Evolutionary conservation across 2,113 vertebrate species (phyloP).

Genomic region (Noctilio leporinus): DNA sequence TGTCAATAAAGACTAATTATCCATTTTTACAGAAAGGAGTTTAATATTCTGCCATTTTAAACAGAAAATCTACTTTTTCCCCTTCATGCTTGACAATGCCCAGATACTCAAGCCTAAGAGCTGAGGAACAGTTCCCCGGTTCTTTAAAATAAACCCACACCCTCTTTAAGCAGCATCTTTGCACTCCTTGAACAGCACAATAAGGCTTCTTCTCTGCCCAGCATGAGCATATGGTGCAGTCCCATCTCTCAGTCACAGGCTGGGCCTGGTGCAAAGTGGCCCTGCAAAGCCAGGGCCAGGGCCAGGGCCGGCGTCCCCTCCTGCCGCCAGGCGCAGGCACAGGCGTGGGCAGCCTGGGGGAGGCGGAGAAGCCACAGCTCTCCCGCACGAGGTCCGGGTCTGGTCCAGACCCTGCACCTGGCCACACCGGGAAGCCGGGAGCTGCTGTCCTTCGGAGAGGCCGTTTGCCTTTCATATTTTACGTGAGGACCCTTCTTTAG

Average conservation of each 20-base stretch:
- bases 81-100: neutral
- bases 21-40: neutral
- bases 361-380: neutral
- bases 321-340: neutral
- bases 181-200: neutral
- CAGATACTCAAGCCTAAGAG: neutral
- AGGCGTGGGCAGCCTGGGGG: neutral
- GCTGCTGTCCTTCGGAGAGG: constrained; percentile 52
- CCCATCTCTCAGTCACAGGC: neutral
- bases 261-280: neutral
- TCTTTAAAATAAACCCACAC: neutral
- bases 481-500: constrained; percentile 33
- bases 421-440: constrained; percentile 30
- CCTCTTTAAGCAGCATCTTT: neutral
- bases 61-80: neutral
- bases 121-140: neutral
- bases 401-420: neutral
- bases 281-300: neutral
- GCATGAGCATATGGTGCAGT: neutral
- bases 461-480: constrained; percentile 55
- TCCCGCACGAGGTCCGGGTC: neutral
- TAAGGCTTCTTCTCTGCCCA: neutral
- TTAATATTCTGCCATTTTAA: neutral
- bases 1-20: neutral
- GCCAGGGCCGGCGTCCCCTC: neutral